Percentiles rank a stretch among this genome's conserved stretches.
These are phyloP conservation scores for Anolis apletophallus DNA, from an alignment of 2,797 vertebrate species.

Conservation along the genomic window DNA sequence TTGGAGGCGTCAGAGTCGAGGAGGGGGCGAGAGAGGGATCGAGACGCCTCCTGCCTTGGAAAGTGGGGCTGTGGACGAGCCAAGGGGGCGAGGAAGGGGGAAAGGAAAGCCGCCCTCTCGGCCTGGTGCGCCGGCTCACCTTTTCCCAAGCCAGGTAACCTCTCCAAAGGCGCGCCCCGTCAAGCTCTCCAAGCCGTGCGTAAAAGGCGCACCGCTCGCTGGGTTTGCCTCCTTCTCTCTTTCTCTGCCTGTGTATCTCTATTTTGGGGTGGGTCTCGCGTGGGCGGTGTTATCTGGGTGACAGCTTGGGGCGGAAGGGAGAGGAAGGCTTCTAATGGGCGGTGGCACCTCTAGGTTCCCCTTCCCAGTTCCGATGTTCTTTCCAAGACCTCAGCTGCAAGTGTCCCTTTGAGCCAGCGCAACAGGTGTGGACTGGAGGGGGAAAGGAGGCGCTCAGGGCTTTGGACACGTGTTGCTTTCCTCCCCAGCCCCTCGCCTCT, in stretches of 20 bases:
- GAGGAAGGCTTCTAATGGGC: too few relatives aligned
- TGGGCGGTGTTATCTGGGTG: too few relatives aligned
- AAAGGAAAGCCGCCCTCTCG: background rate
- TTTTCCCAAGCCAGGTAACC: background rate
- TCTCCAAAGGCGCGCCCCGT: background rate
- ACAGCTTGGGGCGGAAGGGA: too few relatives aligned
- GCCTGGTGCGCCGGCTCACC: background rate
- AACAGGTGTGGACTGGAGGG: background rate
- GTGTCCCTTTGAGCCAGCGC: background rate
- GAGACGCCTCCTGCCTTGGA: background rate
- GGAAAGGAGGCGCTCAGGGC: background rate
- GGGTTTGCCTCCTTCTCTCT: too few relatives aligned
- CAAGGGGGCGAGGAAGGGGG: background rate
- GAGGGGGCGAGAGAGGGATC: too few relatives aligned
- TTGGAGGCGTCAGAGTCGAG: background rate
- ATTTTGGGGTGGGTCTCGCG: background rate
- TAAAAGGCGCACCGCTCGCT: too few relatives aligned
- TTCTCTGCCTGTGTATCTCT: too few relatives aligned
- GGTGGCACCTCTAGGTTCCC: too few relatives aligned
- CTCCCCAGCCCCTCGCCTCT: background rate
- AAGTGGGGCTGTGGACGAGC: background rate
- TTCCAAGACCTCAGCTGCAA: too few relatives aligned
- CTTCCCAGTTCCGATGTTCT: too few relatives aligned
- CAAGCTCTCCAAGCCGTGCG: background rate
- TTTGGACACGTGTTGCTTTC: too few relatives aligned